A percentile compares a stretch with the other conserved stretches of the same genome.
These are phyloP conservation scores for Copsychus sechellarum DNA, from an alignment of 2,113 vertebrate genomes.

Conservation along the genomic window DNA sequence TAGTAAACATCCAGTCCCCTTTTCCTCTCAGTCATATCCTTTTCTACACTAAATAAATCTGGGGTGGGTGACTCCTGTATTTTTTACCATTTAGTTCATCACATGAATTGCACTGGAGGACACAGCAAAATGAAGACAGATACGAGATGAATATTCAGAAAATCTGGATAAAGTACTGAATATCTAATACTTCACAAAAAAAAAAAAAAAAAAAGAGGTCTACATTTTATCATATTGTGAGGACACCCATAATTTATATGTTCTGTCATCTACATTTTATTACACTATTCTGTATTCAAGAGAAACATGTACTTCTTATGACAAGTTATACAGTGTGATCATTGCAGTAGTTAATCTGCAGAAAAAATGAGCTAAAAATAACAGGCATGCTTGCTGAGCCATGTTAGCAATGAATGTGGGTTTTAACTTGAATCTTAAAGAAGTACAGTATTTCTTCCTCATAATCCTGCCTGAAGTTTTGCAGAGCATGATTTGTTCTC, in stretches of 20 bases:
- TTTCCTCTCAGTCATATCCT: slow-evolving; percentile 22
- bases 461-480: background rate
- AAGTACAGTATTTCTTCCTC: background rate
- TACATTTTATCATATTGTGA: background rate
- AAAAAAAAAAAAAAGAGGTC: background rate
- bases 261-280: background rate
- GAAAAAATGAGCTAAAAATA: background rate
- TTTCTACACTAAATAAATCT: slow-evolving; percentile 30
- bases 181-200: background rate
- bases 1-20: background rate
- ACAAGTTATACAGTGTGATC: background rate
- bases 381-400: background rate
- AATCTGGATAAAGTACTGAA: background rate
- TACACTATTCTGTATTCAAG: background rate
- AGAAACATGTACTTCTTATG: background rate
- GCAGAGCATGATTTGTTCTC: background rate
- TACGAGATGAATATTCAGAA: background rate
- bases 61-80: background rate
- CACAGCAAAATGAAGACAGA: background rate
- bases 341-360: background rate
- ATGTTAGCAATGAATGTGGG: background rate
- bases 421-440: background rate
- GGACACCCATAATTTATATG: background rate
- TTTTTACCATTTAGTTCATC: slow-evolving; percentile 7
- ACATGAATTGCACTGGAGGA: background rate